A percentile compares a stretch with the other conserved stretches of the same genome.
Conservation (phyloP, 2,797 vertebrate species). For the Malacoraja senta region DNA sequence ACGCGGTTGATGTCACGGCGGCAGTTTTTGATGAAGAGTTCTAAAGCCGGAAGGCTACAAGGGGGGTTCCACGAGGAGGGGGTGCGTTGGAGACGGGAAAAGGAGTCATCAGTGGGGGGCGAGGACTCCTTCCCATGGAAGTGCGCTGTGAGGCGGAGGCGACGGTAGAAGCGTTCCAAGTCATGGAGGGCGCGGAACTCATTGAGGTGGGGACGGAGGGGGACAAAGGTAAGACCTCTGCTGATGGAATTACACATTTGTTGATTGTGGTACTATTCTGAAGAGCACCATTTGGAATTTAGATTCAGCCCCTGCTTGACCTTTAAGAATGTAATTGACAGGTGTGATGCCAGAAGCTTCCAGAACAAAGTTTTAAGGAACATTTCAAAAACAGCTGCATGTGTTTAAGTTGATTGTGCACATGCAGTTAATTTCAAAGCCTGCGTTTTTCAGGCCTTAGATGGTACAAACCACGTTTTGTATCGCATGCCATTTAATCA, state of each 20-base stretch:
- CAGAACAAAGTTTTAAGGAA: background rate
- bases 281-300: background rate
- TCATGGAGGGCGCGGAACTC: no score
- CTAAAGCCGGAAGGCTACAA: no score
- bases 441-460: background rate
- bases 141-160: no score
- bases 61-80: no score
- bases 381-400: background rate
- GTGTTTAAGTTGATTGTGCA: background rate
- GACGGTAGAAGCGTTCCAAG: no score
- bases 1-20: no score
- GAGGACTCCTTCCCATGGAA: no score
- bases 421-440: background rate
- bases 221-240: no score
- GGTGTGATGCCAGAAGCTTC: slow-evolving; percentile 7
- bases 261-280: slow-evolving; percentile 5
- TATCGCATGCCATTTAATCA: background rate
- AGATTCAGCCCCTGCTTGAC: background rate
- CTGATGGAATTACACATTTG: background rate
- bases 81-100: no score
- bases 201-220: no score
- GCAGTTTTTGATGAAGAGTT: no score
- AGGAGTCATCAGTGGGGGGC: no score
- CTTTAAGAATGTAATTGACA: background rate
- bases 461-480: background rate